Conservation (phyloP, 2,113 vertebrate species). For the Percina caprodes region DNA sequence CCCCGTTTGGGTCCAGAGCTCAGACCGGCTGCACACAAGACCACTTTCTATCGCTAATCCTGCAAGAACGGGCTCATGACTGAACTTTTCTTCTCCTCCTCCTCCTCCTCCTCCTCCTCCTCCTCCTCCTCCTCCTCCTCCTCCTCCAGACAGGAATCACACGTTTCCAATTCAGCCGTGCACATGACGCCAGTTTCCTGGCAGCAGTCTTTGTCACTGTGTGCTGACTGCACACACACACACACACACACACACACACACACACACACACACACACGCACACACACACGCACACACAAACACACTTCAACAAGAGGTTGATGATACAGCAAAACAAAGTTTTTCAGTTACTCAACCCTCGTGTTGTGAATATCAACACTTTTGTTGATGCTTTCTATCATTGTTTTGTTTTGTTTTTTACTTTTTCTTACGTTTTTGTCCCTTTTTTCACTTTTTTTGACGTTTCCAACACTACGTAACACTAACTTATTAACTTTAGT, state of each 20-base stretch:
- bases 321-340: too few species aligned
- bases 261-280: background rate
- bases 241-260: background rate
- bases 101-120: too few species aligned
- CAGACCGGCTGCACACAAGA: conserved; percentile 41
- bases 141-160: too few species aligned
- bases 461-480: too few species aligned
- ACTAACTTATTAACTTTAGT: too few species aligned
- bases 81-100: too few species aligned
- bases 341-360: too few species aligned
- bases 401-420: too few species aligned
- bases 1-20: conserved; percentile 39
- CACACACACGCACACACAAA: background rate
- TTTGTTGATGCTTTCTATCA: too few species aligned
- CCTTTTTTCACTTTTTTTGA: too few species aligned
- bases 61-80: conserved; percentile 31
- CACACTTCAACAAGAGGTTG: background rate
- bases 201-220: conserved; percentile 17
- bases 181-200: conserved; percentile 74
- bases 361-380: too few species aligned
- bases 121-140: background rate
- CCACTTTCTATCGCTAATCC: conserved; percentile 45
- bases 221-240: background rate
- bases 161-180: conserved; percentile 63
- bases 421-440: too few species aligned